Evolutionary conservation across 2,797 vertebrate species (phyloP).

Genomic region (Epinephelus coioides): DNA sequence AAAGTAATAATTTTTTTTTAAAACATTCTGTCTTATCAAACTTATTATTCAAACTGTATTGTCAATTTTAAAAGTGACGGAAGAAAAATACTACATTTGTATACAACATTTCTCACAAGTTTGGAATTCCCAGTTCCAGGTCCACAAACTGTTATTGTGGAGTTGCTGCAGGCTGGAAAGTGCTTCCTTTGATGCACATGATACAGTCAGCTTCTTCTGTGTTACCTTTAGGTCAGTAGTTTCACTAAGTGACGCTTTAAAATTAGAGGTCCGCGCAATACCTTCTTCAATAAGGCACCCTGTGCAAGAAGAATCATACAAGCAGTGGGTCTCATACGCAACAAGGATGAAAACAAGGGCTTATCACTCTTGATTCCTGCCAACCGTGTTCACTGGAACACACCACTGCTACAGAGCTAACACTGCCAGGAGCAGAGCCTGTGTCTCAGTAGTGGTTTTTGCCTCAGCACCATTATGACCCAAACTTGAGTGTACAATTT

Average conservation of each 20-base stretch:
- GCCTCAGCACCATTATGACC: neutral
- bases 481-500: neutral
- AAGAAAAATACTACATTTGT: neutral
- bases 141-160: neutral
- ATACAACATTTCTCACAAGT: neutral
- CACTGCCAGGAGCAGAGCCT: neutral
- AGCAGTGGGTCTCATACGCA: neutral
- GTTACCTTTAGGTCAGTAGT: neutral
- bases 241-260: neutral
- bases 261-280: neutral
- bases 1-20: neutral
- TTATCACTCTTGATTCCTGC: conserved; percentile 1
- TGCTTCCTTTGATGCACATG: neutral
- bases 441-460: neutral
- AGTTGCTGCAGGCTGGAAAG: neutral
- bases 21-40: neutral
- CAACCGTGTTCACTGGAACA: conserved; percentile 1
- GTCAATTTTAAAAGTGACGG: neutral
- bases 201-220: neutral
- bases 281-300: conserved; percentile 3
- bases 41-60: neutral
- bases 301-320: neutral
- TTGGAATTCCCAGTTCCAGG: no score
- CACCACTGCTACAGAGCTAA: neutral
- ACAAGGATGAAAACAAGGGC: fast-evolving